Evolutionary conservation across 1,140 invertebrate genomes (phyloP).

Genomic region (Drosophila pruinosa): DNA sequence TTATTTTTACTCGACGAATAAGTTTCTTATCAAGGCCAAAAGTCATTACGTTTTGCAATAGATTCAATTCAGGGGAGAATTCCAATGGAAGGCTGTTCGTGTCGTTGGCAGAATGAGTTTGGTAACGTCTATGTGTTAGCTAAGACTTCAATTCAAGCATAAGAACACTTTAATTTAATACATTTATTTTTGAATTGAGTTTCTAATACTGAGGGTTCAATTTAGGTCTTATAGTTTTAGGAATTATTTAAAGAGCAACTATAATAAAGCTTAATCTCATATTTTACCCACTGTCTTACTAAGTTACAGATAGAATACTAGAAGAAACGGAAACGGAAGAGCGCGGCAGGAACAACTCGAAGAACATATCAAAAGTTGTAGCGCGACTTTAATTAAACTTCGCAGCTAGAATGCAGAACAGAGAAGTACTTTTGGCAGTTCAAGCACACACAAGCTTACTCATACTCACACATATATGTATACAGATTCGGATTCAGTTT

Average conservation of each 20-base stretch:
- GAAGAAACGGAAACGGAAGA: constrained; percentile 61
- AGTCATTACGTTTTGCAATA: background rate
- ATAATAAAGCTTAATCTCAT: background rate
- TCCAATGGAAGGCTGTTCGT: too few species aligned
- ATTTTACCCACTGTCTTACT: constrained; percentile 33
- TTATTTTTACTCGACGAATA: background rate
- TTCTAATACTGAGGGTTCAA: too few species aligned
- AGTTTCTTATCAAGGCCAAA: background rate
- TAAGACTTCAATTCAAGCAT: too few species aligned
- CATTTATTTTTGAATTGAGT: background rate
- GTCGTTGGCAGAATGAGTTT: too few species aligned
- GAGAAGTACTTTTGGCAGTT: constrained; percentile 75
- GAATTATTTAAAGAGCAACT: background rate
- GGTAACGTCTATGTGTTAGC: too few species aligned
- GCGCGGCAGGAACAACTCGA: constrained; percentile 67
- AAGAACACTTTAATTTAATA: background rate
- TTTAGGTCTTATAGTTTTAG: background rate
- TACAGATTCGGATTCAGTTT: constrained; percentile 15
- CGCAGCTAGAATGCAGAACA: constrained; percentile 55
- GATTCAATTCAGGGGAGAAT: background rate
- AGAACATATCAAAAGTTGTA: constrained; percentile 80
- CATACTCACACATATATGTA: constrained; percentile 1
- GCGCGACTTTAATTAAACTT: constrained; percentile 81
- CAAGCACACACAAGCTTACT: constrained; percentile 49
- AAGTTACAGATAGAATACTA: constrained; percentile 28